These are phyloP conservation scores for Aldabrachelys gigantea DNA, from an alignment of 2,113 vertebrate genomes.

Conservation along the genomic window DNA sequence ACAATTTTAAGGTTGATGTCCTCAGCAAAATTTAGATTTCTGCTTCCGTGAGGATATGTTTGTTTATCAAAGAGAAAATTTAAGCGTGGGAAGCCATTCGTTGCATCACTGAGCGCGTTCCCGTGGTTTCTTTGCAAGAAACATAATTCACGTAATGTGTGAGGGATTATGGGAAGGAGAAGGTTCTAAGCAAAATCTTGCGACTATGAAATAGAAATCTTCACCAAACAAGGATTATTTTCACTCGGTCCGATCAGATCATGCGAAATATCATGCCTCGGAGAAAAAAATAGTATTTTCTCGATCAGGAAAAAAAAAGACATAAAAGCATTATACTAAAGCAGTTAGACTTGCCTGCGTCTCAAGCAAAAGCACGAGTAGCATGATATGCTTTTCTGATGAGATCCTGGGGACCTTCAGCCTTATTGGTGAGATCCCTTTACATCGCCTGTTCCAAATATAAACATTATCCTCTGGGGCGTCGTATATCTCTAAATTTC, in stretches of 20 bases:
- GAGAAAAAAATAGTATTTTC: background rate
- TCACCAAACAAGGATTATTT: background rate
- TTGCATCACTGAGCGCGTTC: background rate
- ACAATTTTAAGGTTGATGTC: background rate
- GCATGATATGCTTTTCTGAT: background rate
- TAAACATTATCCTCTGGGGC: background rate
- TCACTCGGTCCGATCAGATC: background rate
- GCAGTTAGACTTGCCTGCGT: background rate
- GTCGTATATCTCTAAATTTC: background rate
- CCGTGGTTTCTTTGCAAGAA: background rate
- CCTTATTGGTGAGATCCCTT: background rate
- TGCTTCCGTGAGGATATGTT: background rate
- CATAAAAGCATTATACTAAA: background rate
- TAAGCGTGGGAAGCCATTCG: background rate
- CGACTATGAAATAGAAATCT: background rate
- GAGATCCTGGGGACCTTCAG: background rate
- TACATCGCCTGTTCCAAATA: background rate
- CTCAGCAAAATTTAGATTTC: background rate
- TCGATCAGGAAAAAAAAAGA: background rate
- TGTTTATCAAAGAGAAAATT: background rate
- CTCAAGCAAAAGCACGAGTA: background rate
- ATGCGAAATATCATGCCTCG: background rate
- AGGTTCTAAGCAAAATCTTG: background rate
- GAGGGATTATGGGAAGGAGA: background rate
- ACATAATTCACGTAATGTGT: background rate